Conservation (phyloP, 2,113 vertebrate genomes). For the Triplophysa siluroides region DNA sequence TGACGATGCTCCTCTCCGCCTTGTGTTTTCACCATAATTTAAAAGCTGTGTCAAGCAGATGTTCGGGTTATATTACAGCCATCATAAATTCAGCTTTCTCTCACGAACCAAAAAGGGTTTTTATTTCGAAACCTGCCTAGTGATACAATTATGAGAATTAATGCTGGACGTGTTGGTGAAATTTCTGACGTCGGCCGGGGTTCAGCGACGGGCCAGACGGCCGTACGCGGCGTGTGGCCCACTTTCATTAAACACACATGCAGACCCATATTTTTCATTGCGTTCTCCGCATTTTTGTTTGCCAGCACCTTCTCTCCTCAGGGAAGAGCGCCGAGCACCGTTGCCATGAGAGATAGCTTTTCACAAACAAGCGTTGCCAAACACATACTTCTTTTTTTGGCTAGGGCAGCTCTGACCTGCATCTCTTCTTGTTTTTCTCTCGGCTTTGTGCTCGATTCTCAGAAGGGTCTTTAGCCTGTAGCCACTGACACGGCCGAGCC, state of each 20-base stretch:
- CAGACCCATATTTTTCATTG: constrained; percentile 34
- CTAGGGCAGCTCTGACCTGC: constrained; percentile 48
- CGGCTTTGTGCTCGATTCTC: constrained; percentile 57
- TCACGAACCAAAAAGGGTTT: background rate
- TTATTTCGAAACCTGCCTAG: background rate
- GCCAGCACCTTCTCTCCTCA: constrained; percentile 32
- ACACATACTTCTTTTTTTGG: constrained; percentile 24
- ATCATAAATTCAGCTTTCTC: background rate
- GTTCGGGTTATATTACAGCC: constrained; percentile 6
- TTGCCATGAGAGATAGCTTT: constrained; percentile 59
- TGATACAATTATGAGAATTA: background rate
- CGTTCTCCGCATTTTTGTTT: constrained; percentile 13
- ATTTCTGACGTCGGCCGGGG: background rate
- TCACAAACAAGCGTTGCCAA: constrained; percentile 39
- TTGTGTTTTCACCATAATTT: constrained; percentile 7
- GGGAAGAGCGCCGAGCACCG: constrained; percentile 31
- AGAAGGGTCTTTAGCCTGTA: constrained; percentile 59
- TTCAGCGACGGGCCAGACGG: background rate
- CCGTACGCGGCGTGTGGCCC: background rate
- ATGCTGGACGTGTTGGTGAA: background rate
- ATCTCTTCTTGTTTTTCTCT: constrained; percentile 54
- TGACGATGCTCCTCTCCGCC: background rate
- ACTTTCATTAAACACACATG: constrained; percentile 5
- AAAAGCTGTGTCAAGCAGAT: constrained; percentile 41
- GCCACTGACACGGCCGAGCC: constrained; percentile 53